Base-by-base conservation (phyloP, 2,797 vertebrate species). In the Austrolebias charrua region DNA sequence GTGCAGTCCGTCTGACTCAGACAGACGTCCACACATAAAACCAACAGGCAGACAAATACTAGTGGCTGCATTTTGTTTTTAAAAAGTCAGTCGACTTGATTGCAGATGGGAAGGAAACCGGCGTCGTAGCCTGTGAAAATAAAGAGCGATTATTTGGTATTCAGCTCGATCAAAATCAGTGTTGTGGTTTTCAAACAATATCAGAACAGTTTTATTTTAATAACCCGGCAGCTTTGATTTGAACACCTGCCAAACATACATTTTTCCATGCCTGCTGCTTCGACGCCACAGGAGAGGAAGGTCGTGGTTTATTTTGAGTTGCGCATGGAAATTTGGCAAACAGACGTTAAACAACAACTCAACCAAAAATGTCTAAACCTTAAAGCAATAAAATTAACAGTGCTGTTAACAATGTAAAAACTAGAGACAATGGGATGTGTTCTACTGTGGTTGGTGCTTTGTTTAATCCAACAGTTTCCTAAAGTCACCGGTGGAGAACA, bases 1-100 rank as follows among this genome's bases (percentile, higher is more conserved):
- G 94, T 93, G 89, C 96, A 99, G 86, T 98, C 95, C 73, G 71
- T 89, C 81, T 94, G 92, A 4, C 89, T 87, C 0, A 28, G 43
- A 55, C 69, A 80, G 18, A 62, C 0, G 0, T 89, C 69, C 0
- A 54, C 2, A 9, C 77, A 83, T 1, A 91, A 50, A 1, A 92
- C 46, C 6, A 90, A 18, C 52, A 76, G 67, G 69, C 63, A 69
- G 0, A 75, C 55, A 63, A 84, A 71, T 60, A 86, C 67, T 2
- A 15, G 35, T 33, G 10, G 46, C 55, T 65, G 76, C 92, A 94
- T 94, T 76, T 88, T 90, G 60, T 2, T 33, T 28, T n/a, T 61
- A 63, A 72, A 47, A 18, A 13, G 44, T 75, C 53, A 74, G 71
- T 58, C 74, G 71, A 52, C 38, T 75, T 63, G 44, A 56, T 42